Evolutionary conservation across 2,113 vertebrate species (phyloP), one percentile per base, ranked within the genome.

Genomic region (Podarcis muralis): DNA sequence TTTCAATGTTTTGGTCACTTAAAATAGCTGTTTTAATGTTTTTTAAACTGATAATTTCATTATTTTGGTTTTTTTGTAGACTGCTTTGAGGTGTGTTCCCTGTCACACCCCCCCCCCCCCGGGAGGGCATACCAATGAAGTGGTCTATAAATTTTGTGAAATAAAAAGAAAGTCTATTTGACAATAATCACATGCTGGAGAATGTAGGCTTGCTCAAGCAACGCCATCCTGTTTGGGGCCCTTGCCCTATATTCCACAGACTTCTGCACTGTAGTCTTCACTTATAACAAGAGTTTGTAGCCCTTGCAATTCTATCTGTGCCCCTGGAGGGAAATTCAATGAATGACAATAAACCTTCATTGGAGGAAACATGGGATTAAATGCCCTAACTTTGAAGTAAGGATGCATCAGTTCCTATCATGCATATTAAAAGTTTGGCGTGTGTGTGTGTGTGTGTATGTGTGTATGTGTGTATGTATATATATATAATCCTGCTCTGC

Each of bases 351-450:
- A 75, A 83, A 43, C 27, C 25, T 66, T 78, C 69, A 72, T 22
- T 57, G n/a, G 40, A 83, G 62, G 43, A 78, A 83, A 25, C 72
- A 84, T 27, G 57, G 16, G 40, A 72, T 83, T 78, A 83, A 88
- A 78, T 83, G 59, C 43, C 22, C n/a, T 40, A 16, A 23, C 35
- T 88, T 30, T 83, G 59, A 78, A 65, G 83, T 66, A 83, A 78
- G 62, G 72, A 84, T 68, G 62, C 62, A 84, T 27, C 23, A 62
- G 53, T 84, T 88, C 48, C 40, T 53, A 59, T 74, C 32, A 59
- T 72, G 78, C 27, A 83, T 78, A 88, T 88, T n/a, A 78, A 87
- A 88, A 88, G 15, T 53, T 53, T 53, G 48, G 48, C 0, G 48
- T 48, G 9, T 48, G 48, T 48, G 48, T 48, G 48, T 48, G 48